A percentile compares a stretch with the other conserved stretches of the same genome.
phyloP scores from a whole-genome alignment of 2,113 vertebrate species.

The Sturnira hondurensis region DNA sequence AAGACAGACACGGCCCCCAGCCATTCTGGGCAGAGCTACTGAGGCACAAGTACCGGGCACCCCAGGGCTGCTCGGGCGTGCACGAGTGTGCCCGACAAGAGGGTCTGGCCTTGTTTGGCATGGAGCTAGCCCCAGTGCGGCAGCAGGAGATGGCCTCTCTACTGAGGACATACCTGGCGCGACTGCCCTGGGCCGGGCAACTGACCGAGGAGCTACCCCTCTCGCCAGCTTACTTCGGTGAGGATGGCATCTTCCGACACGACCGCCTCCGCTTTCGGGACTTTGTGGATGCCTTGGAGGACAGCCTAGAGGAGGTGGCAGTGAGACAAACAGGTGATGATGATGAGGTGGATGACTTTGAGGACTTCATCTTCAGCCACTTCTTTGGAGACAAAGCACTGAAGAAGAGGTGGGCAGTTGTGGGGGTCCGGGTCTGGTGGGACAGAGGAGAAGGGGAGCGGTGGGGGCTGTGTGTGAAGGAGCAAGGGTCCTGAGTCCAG shows the following conservation, averaged over 20 bases:
- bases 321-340: constrained; percentile 78
- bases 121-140: constrained; percentile 80
- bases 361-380: constrained; percentile 79
- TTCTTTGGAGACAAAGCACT: constrained; percentile 69
- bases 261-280: constrained; percentile 87
- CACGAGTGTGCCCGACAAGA: constrained; percentile 86
- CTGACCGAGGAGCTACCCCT: constrained; percentile 71
- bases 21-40: constrained; percentile 76
- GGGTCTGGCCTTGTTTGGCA: constrained; percentile 73
- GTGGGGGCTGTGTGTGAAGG: background rate
- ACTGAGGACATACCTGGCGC: constrained; percentile 82
- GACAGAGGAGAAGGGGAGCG: background rate
- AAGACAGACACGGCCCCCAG: background rate
- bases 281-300: constrained; percentile 88
- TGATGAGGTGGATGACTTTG: constrained; percentile 87
- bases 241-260: constrained; percentile 84
- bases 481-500: background rate
- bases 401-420: constrained; percentile 63
- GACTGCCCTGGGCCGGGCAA: constrained; percentile 68
- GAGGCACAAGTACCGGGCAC: constrained; percentile 74
- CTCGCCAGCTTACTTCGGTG: constrained; percentile 80
- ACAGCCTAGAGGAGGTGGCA: constrained; percentile 91
- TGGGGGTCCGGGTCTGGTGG: background rate
- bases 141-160: constrained; percentile 81
- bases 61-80: constrained; percentile 80